Conservation (phyloP, 64 coral and sea anemone genomes). For the Dendrophyllia cribrosa region DNA sequence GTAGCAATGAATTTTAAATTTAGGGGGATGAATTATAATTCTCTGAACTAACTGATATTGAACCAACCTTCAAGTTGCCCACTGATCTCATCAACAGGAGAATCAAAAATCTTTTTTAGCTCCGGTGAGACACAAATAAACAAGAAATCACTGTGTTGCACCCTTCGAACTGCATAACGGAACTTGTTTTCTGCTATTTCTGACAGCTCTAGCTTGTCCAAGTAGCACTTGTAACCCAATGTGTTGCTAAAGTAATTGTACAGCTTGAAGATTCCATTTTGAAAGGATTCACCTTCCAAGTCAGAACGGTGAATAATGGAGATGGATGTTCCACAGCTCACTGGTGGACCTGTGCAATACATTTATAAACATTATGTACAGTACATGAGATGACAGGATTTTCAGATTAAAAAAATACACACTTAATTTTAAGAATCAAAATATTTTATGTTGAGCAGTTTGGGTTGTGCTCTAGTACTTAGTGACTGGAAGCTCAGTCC, state of each 20-base stretch:
- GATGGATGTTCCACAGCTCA: constrained; percentile 24
- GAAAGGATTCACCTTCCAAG: constrained; percentile 2
- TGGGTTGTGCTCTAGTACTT: no score
- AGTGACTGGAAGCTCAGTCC: no score
- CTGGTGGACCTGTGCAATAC: neutral
- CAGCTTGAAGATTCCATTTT: constrained; percentile 8
- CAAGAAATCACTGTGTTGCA: constrained; percentile 25
- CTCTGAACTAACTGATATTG: no score
- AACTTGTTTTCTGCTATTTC: constrained; percentile 38
- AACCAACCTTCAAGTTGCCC: constrained; percentile 12
- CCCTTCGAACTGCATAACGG: constrained; percentile 43
- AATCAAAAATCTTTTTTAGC: constrained; percentile 53
- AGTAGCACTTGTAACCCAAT: constrained; percentile 65
- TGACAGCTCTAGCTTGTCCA: constrained; percentile 16
- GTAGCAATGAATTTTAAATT: no score
- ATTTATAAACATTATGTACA: neutral
- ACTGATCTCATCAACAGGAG: constrained; percentile 16
- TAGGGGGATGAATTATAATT: no score
- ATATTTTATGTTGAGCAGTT: no score
- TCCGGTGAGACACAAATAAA: constrained; percentile 69
- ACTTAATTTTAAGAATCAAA: no score
- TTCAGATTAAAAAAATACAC: no score
- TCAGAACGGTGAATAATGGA: constrained; percentile 40
- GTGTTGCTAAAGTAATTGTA: constrained; percentile 9
- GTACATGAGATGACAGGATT: no score